Percentiles rank a stretch among this genome's conserved stretches.
These are phyloP conservation scores for Drosophila nannoptera DNA, from an alignment of 1,140 invertebrate genomes.

Conservation along the genomic window DNA sequence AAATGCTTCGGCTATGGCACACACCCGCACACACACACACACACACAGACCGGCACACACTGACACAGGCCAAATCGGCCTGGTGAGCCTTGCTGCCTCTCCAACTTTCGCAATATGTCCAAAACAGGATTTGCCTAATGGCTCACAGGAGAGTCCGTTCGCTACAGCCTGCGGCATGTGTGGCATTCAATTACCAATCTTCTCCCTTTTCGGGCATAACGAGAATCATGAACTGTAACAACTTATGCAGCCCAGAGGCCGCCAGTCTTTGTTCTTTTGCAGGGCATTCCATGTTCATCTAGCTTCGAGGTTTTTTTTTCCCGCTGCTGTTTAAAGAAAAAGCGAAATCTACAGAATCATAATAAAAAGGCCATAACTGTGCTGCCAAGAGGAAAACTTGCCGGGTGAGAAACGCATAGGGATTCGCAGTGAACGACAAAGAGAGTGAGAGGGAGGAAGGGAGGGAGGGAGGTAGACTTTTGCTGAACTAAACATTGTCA, in stretches of 20 bases:
- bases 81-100: too few relatives aligned
- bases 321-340: constrained; percentile 37
- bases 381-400: constrained; percentile 50
- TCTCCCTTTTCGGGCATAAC: too few relatives aligned
- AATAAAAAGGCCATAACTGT: constrained; percentile 63
- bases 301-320: constrained; percentile 2
- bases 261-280: background rate
- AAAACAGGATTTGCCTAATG: background rate
- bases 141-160: background rate
- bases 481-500: constrained; percentile 17
- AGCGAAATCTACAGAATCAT: constrained; percentile 74
- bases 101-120: background rate
- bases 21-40: background rate
- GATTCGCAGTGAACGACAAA: background rate
- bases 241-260: too few relatives aligned
- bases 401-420: background rate
- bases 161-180: background rate
- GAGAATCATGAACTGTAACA: too few relatives aligned
- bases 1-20: constrained; percentile 21
- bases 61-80: too few relatives aligned
- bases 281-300: constrained; percentile 5
- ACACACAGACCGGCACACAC: too few relatives aligned
- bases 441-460: constrained; percentile 15
- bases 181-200: too few relatives aligned
- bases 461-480: constrained; percentile 6